Evolutionary conservation across 1,140 invertebrate species (phyloP), one percentile per base, ranked within the genome.

Genomic region (Ceratina japonica): DNA sequence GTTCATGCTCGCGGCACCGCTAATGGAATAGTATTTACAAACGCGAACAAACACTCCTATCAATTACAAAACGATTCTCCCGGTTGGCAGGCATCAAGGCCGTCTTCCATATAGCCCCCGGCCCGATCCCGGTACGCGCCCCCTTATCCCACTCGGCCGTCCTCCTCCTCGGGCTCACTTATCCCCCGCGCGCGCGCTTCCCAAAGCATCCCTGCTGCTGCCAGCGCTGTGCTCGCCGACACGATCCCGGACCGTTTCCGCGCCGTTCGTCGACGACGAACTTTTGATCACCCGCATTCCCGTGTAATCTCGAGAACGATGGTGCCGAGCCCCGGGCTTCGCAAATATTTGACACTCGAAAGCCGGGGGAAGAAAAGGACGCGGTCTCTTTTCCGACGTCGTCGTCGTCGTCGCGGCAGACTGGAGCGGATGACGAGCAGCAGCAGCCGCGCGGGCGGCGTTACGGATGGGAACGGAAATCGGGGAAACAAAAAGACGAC

Each of bases 281-380:
- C 90, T 91, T 91, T 87, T 91, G 90, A 91, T 91, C 91, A 91
- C 90, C 91, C 91, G 90, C 87, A 91, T 91, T 82, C 83, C 80
- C 81, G 79, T 82, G 68, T 76, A 82, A 85, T 85, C 86, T 85
- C 74, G 73, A 63, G 73, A 59, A 82, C 68, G 80, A 84, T 85
- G 75, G 64, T 37, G 70, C 61, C 70, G 70, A 59, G 71, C 62
- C 71, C 70, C n/a, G 75, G 63, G 63, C 69, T 72, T 68, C 10
- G 81, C 82, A 90, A 90, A 90, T 90, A 90, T 90, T 90, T 88
- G 88, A 90, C 74, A 82, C 81, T 84, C 66, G 75, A 70, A 73
- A 80, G 81, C 75, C 62, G 61, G 63, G 54, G 65, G 59, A 75
- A 79, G 65, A 83, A 86, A 85, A 73, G 75, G 77, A 83, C 75